Percentiles rank a stretch among this genome's conserved stretches.
These are phyloP conservation scores for Brachyopa scutellaris DNA, from an alignment of 2,888 invertebrate species.

Conservation along the genomic window DNA sequence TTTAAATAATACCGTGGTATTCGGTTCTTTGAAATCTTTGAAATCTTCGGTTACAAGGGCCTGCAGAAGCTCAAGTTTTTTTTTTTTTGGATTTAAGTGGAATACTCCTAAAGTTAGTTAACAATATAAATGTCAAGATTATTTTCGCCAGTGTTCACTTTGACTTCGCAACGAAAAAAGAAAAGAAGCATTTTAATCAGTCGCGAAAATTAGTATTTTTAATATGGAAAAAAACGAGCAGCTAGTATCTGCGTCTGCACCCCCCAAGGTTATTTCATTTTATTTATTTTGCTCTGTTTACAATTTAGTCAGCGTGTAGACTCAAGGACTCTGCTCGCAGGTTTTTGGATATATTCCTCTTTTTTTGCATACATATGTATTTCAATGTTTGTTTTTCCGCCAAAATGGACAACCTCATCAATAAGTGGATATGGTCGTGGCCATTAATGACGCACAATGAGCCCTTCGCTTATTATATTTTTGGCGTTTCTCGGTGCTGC, in stretches of 20 bases:
- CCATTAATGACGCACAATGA: conserved; percentile 68
- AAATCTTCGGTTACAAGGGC: no score
- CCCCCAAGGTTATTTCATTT: conserved; percentile 18
- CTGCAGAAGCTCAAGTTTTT: no score
- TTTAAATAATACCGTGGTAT: no score
- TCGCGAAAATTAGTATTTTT: neutral
- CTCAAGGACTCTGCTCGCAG: conserved; percentile 36
- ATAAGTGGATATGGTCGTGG: conserved; percentile 65
- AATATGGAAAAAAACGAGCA: no score
- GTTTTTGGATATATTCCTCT: neutral
- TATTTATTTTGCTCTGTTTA: conserved; percentile 50
- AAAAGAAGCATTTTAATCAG: no score
- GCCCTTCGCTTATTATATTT: conserved; percentile 67
- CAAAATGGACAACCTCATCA: conserved; percentile 61
- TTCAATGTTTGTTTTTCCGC: conserved; percentile 43
- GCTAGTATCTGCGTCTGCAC: no score
- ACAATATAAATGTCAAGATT: no score
- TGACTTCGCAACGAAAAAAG: no score
- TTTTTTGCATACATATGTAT: conserved; percentile 7
- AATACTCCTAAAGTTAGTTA: no score
- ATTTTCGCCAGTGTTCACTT: no score
- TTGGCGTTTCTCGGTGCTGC: conserved; percentile 37
- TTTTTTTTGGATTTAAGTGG: no score
- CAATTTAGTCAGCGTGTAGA: conserved; percentile 31
- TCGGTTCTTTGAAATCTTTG: no score